phyloP scores from a whole-genome alignment of 2,888 invertebrate species.

The Andricus quercusramuli region DNA sequence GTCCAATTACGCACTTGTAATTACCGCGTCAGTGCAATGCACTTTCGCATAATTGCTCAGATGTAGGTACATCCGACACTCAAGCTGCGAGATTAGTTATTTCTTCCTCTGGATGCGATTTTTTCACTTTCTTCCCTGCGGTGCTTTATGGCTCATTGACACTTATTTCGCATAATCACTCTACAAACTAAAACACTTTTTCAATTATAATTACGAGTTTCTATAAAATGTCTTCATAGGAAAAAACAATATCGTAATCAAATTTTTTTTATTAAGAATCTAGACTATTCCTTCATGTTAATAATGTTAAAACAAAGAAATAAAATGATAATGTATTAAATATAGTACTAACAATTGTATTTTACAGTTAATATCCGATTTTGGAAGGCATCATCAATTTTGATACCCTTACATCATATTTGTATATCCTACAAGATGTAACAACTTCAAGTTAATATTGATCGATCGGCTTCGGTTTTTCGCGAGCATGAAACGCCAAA shows the following conservation, averaged over 20 bases:
- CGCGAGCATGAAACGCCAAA: not conserved
- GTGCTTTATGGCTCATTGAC: not conserved
- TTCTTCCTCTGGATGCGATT: not conserved
- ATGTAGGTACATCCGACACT: constrained; percentile 3
- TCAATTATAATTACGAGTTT: not conserved
- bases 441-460: not conserved
- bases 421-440: not conserved
- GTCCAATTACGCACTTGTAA: constrained; percentile 23
- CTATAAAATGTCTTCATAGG: not conserved
- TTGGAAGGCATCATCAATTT: not conserved
- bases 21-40: constrained; percentile 23
- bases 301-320: no score
- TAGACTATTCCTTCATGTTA: not conserved
- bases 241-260: not conserved
- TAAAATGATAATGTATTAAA: no score
- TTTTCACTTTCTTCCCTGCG: constrained; percentile 6
- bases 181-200: not conserved
- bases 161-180: no score
- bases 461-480: not conserved
- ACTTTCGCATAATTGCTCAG: constrained; percentile 27
- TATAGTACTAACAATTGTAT: no score
- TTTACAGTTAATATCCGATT: not conserved
- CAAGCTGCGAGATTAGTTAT: not conserved
- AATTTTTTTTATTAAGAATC: not conserved
- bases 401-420: not conserved